Conservation (phyloP, 1,140 invertebrate species). For the Neodiprion fabricii region DNA sequence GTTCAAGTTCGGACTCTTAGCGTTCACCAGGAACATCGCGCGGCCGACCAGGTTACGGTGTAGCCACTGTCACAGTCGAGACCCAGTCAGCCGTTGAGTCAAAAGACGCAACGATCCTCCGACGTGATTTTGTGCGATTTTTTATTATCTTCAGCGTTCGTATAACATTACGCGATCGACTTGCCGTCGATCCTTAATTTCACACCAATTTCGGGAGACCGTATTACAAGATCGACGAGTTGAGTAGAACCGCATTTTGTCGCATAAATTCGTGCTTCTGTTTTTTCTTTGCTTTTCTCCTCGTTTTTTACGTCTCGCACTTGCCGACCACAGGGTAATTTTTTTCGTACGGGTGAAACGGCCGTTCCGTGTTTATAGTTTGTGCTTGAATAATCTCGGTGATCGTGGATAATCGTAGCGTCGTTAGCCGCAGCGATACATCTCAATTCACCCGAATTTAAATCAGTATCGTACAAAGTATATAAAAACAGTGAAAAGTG, state of each 20-base stretch:
- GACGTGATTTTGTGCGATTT: constrained; percentile 6
- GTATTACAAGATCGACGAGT: neutral
- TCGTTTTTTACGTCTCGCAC: no score
- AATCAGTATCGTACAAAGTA: neutral
- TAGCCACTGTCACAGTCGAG: constrained; percentile 21
- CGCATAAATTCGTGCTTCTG: neutral
- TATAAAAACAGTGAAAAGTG: neutral
- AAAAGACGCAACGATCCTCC: constrained; percentile 46
- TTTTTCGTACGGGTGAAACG: no score
- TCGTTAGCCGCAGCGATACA: no score
- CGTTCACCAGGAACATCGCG: constrained; percentile 36
- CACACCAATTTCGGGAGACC: neutral
- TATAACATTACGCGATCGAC: neutral
- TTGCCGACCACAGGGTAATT: no score
- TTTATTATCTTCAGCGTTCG: neutral
- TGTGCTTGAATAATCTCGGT: no score
- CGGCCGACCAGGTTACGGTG: constrained; percentile 36
- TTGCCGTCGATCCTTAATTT: neutral
- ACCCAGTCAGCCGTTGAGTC: constrained; percentile 62
- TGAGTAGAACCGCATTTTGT: no score
- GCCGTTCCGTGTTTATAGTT: no score
- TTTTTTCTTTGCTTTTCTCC: neutral
- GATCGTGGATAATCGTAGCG: no score
- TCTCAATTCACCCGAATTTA: no score
- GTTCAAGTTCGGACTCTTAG: constrained; percentile 36